Percentiles rank a stretch among this genome's conserved stretches.
phyloP scores from a whole-genome alignment of 2,888 invertebrate genomes.

The Lasioglossum zephyrum region DNA sequence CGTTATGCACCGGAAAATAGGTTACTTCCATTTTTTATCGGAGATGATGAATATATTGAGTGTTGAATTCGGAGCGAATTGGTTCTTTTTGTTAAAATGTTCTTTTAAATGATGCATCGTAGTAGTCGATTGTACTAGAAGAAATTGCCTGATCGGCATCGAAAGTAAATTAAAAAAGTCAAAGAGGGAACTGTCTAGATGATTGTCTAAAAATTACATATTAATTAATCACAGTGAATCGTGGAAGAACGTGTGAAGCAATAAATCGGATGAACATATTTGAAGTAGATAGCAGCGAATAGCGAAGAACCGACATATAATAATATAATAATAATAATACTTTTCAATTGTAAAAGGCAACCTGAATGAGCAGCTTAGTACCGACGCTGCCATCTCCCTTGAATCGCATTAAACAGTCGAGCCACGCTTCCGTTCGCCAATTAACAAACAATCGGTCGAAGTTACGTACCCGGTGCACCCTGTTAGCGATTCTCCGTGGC shows the following conservation, averaged over 20 bases:
- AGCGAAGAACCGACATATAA: no score
- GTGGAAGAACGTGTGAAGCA: no score
- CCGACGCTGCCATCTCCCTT: neutral
- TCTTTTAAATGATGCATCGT: neutral
- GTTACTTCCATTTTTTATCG: neutral
- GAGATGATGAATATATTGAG: neutral
- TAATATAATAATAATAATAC: no score
- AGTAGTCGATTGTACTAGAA: no score
- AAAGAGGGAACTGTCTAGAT: no score
- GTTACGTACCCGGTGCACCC: neutral
- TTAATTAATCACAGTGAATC: no score
- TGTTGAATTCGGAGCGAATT: neutral
- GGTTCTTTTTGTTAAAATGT: neutral
- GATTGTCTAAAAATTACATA: no score
- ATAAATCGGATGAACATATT: no score
- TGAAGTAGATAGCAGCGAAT: no score
- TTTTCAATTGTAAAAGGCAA: neutral
- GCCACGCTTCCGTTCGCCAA: neutral
- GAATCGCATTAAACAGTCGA: neutral
- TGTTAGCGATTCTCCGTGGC: neutral
- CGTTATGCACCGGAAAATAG: neutral
- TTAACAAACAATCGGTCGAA: neutral
- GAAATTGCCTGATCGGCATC: no score
- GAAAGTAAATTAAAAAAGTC: no score
- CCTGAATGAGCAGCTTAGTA: neutral